Evolutionary conservation across 2,113 vertebrate species (phyloP).

Genomic region (Triplophysa tibetana): DNA sequence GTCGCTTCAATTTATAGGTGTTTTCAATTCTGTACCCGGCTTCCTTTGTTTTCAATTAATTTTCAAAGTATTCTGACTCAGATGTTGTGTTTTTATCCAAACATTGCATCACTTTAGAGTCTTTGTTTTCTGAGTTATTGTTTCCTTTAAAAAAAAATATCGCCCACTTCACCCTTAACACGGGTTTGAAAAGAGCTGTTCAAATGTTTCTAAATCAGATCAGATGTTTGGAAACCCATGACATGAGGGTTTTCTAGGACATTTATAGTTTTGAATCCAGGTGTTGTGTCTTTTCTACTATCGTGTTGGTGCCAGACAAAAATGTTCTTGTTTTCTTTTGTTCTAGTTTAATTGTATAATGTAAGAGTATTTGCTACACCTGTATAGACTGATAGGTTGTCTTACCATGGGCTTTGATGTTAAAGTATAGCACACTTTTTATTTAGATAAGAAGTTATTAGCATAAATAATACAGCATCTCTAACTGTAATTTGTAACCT

Average conservation of each 20-base stretch:
- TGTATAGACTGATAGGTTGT: conserved; percentile 70
- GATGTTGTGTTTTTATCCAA: conserved; percentile 12
- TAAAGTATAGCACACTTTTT: conserved; percentile 52
- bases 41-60: conserved; percentile 55
- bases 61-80: conserved; percentile 28
- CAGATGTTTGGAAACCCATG: conserved; percentile 4
- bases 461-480: not conserved
- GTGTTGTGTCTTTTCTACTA: conserved; percentile 55
- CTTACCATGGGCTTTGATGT: conserved; percentile 60
- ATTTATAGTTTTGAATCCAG: conserved; percentile 44
- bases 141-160: conserved; percentile 18
- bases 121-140: conserved; percentile 23
- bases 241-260: not conserved
- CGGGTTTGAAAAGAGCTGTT: not conserved
- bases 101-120: not conserved
- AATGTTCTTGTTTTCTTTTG: conserved; percentile 64
- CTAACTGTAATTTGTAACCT: not conserved
- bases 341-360: conserved; percentile 33
- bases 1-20: not conserved
- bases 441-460: conserved; percentile 44
- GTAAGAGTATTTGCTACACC: conserved; percentile 53
- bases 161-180: not conserved
- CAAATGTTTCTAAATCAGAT: conserved; percentile 6
- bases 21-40: conserved; percentile 23
- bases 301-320: conserved; percentile 52